phyloP scores from a whole-genome alignment of 2,113 vertebrate genomes.

The Apodemus sylvaticus region DNA sequence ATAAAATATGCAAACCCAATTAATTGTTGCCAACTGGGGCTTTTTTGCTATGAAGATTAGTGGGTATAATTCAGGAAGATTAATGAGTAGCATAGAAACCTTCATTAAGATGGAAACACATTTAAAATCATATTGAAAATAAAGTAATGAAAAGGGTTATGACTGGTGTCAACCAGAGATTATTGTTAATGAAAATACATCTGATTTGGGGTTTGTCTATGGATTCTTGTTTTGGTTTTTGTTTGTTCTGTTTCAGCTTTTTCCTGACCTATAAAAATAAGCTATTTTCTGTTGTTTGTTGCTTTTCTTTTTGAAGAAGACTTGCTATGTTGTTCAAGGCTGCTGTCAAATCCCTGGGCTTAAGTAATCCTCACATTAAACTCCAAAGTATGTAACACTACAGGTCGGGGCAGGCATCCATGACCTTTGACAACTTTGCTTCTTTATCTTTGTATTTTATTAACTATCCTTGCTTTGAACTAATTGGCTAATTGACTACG shows the following conservation, averaged over 20 bases:
- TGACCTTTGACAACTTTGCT: background rate
- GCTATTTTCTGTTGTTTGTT: background rate
- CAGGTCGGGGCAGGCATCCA: background rate
- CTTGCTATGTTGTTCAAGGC: background rate
- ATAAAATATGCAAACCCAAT: slow-evolving; percentile 28
- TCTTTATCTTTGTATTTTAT: background rate
- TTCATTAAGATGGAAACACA: background rate
- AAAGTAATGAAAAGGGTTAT: background rate
- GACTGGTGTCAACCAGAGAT: background rate
- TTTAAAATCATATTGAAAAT: slow-evolving; percentile 22
- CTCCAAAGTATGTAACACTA: background rate
- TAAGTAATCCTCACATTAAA: background rate
- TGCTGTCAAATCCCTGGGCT: background rate
- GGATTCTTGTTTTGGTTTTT: background rate
- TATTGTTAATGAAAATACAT: background rate
- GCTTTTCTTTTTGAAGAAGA: background rate
- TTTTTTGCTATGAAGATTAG: background rate
- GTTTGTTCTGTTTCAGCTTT: background rate
- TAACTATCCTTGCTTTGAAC: background rate
- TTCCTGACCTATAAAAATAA: background rate
- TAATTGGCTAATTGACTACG: background rate
- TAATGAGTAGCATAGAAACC: background rate
- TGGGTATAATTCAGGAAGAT: slow-evolving; percentile 2
- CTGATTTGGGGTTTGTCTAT: background rate
- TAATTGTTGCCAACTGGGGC: background rate